phyloP scores from a whole-genome alignment of 2,113 vertebrate species.

The Alethe diademata region DNA sequence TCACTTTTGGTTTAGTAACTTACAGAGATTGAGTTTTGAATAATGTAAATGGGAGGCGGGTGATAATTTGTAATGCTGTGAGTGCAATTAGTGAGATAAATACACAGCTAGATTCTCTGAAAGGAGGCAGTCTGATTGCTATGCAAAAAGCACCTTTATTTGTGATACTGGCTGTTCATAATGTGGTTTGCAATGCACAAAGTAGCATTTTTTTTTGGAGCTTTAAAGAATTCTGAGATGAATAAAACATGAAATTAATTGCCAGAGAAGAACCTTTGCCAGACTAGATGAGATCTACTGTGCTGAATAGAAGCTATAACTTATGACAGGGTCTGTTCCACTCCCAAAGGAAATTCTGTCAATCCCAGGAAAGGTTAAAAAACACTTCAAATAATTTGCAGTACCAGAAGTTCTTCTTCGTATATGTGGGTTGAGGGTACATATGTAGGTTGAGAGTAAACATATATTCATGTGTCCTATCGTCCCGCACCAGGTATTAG shows the following conservation, averaged over 20 bases:
- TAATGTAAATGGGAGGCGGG: conserved; percentile 61
- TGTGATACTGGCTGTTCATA: conserved; percentile 33
- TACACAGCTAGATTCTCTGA: conserved; percentile 64
- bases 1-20: conserved; percentile 51
- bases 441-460: neutral
- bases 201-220: conserved; percentile 73
- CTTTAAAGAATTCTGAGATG: conserved; percentile 72
- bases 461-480: neutral
- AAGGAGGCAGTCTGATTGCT: conserved; percentile 68
- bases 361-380: conserved; percentile 49
- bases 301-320: conserved; percentile 43
- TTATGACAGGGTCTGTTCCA: conserved; percentile 2
- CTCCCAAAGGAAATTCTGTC: conserved; percentile 57
- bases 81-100: conserved; percentile 71
- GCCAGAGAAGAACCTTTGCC: conserved; percentile 55
- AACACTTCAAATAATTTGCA: conserved; percentile 32
- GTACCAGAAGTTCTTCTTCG: neutral
- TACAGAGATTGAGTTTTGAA: conserved; percentile 58
- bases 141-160: conserved; percentile 69
- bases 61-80: conserved; percentile 49
- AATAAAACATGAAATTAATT: conserved; percentile 82
- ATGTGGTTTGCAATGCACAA: conserved; percentile 65
- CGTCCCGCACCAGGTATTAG: neutral
- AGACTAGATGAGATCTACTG: conserved; percentile 34
- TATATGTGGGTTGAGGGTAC: neutral